Evolutionary conservation across 2,797 vertebrate genomes (phyloP), one percentile per base, ranked within the genome.

Genomic region (Hydrolagus colliei): DNA sequence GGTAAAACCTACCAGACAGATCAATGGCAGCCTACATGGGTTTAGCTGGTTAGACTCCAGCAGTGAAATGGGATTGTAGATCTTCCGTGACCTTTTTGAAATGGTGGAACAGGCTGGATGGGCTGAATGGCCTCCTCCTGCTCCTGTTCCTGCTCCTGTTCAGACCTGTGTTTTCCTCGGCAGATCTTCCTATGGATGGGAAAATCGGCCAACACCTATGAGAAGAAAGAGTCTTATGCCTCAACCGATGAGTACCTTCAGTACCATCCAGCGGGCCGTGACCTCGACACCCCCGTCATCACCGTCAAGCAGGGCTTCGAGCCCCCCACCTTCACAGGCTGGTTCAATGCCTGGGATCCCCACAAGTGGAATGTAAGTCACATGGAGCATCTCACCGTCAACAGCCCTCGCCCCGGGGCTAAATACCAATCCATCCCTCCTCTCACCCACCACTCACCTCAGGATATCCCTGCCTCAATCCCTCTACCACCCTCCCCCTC

Each of bases 121-220:
- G 27, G 27, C 27, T 27, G 27, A 27, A 27, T 27, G 27, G 27
- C 27, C 27, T 27, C 27, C 27, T 27, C 27, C 27, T 27, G 27
- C 27, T 27, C 27, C 27, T 27, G 27, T 27, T 27, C 27, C 27
- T 27, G 27, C 27, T 27, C 27, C 27, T 27, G 27, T 7, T 20
- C 35, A 41, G 0, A 3, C 78, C 0, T 63, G 16, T 77, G 20
- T 86, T 73, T 18, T 87, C 85, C 59, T 41, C 62, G 86, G 52
- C 87, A 98, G 97, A 87, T 98, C 90, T 97, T 97, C 92, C 91
- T 97, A 77, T 98, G 97, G 97, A 65, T 97, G 9, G 97, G 96
- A 86, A 94, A 89, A 75, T 91, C 87, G 2, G 94, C 96, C 91
- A 96, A 97, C 4, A 73, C 94, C 4, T 89, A 90, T 0, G 97